Conservation (phyloP, 2,797 vertebrate species). For the Peromyscus eremicus region DNA sequence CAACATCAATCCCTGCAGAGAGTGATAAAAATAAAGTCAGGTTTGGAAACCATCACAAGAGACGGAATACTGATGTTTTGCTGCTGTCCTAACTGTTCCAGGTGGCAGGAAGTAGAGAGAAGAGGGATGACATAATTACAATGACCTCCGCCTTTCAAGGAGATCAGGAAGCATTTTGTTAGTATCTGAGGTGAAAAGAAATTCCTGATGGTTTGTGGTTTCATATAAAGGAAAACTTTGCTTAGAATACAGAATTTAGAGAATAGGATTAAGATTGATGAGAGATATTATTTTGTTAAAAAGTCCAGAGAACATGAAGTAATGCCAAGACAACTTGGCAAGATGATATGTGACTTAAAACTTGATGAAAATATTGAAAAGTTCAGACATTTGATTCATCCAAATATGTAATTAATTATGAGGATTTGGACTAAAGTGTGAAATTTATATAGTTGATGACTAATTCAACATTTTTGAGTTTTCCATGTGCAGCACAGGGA, state of each 20-base stretch:
- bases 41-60: not conserved
- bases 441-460: conserved; percentile 56
- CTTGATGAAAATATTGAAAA: conserved; percentile 69
- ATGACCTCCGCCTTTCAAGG: conserved; percentile 38
- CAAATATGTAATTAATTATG: conserved; percentile 67
- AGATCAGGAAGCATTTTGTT: conserved; percentile 13
- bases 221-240: conserved; percentile 43
- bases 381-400: conserved; percentile 62
- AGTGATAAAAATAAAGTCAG: not conserved
- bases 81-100: not conserved
- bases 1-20: not conserved
- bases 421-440: conserved; percentile 44
- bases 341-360: conserved; percentile 66
- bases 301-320: conserved; percentile 54
- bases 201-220: conserved; percentile 27
- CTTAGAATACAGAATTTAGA: conserved; percentile 55
- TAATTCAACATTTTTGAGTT: conserved; percentile 26
- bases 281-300: conserved; percentile 63
- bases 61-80: not conserved
- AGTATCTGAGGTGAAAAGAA: conserved; percentile 17
- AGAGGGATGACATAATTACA: not conserved
- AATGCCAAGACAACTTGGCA: conserved; percentile 67
- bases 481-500: not conserved
- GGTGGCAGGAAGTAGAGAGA: not conserved
- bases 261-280: conserved; percentile 51